phyloP scores from a whole-genome alignment of 2,888 invertebrate genomes.

The Cryptus viduatorius region DNA sequence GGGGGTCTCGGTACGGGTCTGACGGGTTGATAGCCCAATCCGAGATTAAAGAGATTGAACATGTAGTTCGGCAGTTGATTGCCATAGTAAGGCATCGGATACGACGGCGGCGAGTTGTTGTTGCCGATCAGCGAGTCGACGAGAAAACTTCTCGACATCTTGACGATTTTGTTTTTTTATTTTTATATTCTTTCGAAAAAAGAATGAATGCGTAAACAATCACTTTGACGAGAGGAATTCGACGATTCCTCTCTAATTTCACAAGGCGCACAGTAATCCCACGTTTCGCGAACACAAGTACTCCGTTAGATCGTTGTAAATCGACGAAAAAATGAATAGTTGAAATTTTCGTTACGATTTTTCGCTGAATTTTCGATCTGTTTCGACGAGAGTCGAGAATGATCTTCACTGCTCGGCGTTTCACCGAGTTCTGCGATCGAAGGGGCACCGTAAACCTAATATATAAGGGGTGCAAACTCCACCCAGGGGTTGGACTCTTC shows the following conservation, averaged over 20 bases:
- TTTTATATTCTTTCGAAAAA: not conserved
- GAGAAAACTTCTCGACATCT: slow-evolving; percentile 93
- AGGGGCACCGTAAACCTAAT: slow-evolving; percentile 70
- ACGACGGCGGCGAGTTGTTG: slow-evolving; percentile 86
- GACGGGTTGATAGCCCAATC: slow-evolving; percentile 81
- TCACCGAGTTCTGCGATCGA: slow-evolving; percentile 76
- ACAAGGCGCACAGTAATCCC: slow-evolving; percentile 69
- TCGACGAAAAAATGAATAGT: not conserved
- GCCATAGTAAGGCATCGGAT: slow-evolving; percentile 82
- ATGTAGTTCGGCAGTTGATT: slow-evolving; percentile 84
- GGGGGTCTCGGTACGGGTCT: slow-evolving; percentile 81
- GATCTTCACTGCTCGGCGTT: slow-evolving; percentile 72
- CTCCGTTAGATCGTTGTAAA: not conserved
- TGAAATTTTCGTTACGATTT: not conserved
- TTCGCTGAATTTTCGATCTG: not conserved
- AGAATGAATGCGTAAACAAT: slow-evolving; percentile 9
- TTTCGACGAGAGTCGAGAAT: slow-evolving; percentile 20
- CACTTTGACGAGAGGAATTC: slow-evolving; percentile 19
- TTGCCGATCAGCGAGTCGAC: slow-evolving; percentile 92
- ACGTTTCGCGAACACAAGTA: slow-evolving; percentile 25
- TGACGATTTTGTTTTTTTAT: slow-evolving; percentile 67
- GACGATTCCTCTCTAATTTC: slow-evolving; percentile 32
- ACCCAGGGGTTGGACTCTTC: slow-evolving; percentile 82
- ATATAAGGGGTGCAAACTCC: slow-evolving; percentile 82
- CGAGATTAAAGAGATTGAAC: slow-evolving; percentile 83